Percentiles rank a stretch among this genome's conserved stretches.
Conservation (phyloP, 2,113 vertebrate species). For the Phalacrocorax pelagicus region DNA sequence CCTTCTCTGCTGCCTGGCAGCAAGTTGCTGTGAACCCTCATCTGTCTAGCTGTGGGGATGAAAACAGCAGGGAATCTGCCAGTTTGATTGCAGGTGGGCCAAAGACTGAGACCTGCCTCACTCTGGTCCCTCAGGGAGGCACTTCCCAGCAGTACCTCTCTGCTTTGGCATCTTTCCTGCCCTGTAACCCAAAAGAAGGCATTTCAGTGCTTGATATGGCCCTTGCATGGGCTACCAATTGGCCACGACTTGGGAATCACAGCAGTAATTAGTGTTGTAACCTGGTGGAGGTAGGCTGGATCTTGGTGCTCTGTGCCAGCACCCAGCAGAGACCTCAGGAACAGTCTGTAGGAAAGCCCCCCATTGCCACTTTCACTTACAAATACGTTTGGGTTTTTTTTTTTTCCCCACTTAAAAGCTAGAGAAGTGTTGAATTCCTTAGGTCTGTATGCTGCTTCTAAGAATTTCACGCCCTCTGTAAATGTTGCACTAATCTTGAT, state of each 20-base stretch:
- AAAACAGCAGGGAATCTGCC: not conserved
- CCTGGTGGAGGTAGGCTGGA: not conserved
- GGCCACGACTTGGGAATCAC: not conserved
- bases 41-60: not conserved
- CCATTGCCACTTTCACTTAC: not conserved
- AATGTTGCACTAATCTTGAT: not conserved
- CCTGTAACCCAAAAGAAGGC: not conserved
- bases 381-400: not conserved
- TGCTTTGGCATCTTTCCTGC: not conserved
- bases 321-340: not conserved
- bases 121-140: not conserved
- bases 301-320: not conserved
- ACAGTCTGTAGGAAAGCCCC: not conserved
- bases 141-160: not conserved
- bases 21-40: not conserved
- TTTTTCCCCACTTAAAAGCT: not conserved
- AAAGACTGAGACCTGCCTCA: not conserved
- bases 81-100: rapidly evolving
- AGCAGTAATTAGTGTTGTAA: not conserved
- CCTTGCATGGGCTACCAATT: not conserved
- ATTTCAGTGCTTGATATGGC: not conserved
- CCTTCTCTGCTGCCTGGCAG: not conserved
- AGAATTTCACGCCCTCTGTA: not conserved
- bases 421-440: not conserved
- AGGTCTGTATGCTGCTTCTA: not conserved